phyloP scores from a whole-genome alignment of 2,113 vertebrate genomes.

The Pluvianellus socialis region DNA sequence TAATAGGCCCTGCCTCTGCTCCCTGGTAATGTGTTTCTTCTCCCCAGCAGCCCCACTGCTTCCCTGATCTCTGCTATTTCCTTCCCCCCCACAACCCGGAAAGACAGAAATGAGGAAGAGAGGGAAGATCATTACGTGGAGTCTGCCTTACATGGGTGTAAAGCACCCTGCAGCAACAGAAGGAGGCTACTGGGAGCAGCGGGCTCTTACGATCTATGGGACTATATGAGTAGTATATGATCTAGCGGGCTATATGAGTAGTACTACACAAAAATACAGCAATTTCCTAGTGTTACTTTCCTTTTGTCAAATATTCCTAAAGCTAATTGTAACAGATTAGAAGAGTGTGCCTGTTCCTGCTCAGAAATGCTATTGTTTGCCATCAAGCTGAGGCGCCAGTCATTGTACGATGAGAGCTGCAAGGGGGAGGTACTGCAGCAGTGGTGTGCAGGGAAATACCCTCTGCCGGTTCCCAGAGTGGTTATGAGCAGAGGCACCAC shows the following conservation, averaged over 20 bases:
- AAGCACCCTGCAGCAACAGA: not conserved
- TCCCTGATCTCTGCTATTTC: not conserved
- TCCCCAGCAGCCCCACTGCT: not conserved
- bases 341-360: not conserved
- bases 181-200: not conserved
- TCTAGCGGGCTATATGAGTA: not conserved
- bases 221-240: rapidly evolving
- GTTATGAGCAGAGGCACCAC: not conserved
- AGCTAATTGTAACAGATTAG: not conserved
- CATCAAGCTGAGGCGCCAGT: not conserved
- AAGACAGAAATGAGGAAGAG: not conserved
- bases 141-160: not conserved
- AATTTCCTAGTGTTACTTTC: not conserved
- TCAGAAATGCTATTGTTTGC: not conserved
- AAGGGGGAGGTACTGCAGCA: not conserved
- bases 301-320: not conserved
- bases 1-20: not conserved
- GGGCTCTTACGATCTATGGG: not conserved
- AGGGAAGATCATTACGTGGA: not conserved
- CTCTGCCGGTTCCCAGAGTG: not conserved
- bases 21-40: not conserved
- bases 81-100: not conserved
- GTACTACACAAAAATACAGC: not conserved
- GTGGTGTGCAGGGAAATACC: not conserved
- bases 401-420: not conserved